Base-by-base conservation (phyloP, 1,140 invertebrate genomes). In the Babylonia areolata region DNA sequence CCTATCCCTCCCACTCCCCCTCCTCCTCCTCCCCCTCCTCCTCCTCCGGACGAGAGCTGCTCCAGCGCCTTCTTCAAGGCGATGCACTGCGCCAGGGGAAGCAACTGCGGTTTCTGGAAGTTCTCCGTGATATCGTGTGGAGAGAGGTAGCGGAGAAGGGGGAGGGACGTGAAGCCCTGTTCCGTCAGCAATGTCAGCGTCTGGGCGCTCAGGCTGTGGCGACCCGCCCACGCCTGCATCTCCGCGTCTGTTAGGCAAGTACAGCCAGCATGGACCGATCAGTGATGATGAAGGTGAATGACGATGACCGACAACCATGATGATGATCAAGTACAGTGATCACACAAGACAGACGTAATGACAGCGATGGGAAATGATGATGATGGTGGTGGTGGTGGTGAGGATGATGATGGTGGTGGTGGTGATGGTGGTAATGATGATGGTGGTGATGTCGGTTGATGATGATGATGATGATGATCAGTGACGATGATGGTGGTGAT, bases 1-100 rank as follows among this genome's bases (percentile, higher is more conserved):
- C 58, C 58, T 5, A n/a, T 5, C 5, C 58, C 46, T 51, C 46
- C 46, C 9, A 51, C 58, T 64, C 2, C 58, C 28, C 58, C 58
- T 28, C 17, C 17, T 28, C 58, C 58, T 64, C 58, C 58, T 64
- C 58, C 58, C 28, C 58, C 58, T 28, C 58, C 28, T 64, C 2
- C 58, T 23, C 28, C 58, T 28, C 58, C 58, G 58, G 58, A 64
- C 17, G 58, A 64, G 31, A 73, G 31, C 71, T 73, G 71, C 28
- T 73, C 5, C 31, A 73, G 71, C 2, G 71, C 71, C 31, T 20
- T 33, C 35, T 73, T 73, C 31, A 73, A 31, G 35, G 71, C 71
- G 2, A 73, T 73, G 71, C 71, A 73, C 71, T 73, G 71, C 20
- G 71, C 71, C 71, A 73, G 35, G 71, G 71, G 71, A n/a, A 73